Percentiles rank a stretch among this genome's conserved stretches.
phyloP scores from a whole-genome alignment of 2,888 invertebrate genomes.

The Tubiluchus corallicola region DNA sequence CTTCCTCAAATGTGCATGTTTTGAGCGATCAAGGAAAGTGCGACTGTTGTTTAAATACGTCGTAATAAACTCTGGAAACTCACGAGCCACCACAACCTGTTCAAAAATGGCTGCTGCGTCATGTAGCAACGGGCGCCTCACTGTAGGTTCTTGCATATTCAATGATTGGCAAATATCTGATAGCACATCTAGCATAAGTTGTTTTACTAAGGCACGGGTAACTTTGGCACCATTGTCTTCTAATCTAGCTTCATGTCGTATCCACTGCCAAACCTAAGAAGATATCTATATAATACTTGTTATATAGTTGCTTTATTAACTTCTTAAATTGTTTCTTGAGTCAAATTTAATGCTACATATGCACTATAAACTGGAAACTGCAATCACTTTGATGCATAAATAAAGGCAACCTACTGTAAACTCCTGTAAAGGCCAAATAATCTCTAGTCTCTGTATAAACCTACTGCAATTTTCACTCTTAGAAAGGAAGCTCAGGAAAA shows the following conservation, averaged over 20 bases:
- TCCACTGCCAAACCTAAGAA: slow-evolving; percentile 49
- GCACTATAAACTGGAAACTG: background rate
- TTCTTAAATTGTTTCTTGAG: too few relatives aligned
- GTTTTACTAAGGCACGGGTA: slow-evolving; percentile 35
- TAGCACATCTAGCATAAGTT: slow-evolving; percentile 31
- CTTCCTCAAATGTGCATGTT: too few relatives aligned
- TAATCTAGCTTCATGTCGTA: slow-evolving; percentile 38
- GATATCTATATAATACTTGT: too few relatives aligned
- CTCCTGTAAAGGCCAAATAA: too few relatives aligned
- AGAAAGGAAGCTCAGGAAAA: too few relatives aligned
- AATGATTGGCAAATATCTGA: slow-evolving; percentile 21
- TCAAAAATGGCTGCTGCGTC: slow-evolving; percentile 36
- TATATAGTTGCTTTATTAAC: too few relatives aligned
- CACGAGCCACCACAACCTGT: slow-evolving; percentile 39
- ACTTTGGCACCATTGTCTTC: slow-evolving; percentile 36
- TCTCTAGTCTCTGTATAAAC: too few relatives aligned
- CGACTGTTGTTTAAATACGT: slow-evolving; percentile 13
- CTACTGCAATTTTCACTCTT: too few relatives aligned
- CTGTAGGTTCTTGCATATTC: slow-evolving; percentile 15
- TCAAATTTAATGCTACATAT: too few relatives aligned
- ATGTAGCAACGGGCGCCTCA: slow-evolving; percentile 13
- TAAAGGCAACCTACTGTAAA: too few relatives aligned
- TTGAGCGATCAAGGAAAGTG: too few relatives aligned
- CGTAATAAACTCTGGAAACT: slow-evolving; percentile 47
- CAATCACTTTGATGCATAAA: too few relatives aligned